Percentiles rank a stretch among this genome's conserved stretches.
These are phyloP conservation scores for Carcina quercana DNA, from an alignment of 2,888 invertebrate species.

Conservation along the genomic window DNA sequence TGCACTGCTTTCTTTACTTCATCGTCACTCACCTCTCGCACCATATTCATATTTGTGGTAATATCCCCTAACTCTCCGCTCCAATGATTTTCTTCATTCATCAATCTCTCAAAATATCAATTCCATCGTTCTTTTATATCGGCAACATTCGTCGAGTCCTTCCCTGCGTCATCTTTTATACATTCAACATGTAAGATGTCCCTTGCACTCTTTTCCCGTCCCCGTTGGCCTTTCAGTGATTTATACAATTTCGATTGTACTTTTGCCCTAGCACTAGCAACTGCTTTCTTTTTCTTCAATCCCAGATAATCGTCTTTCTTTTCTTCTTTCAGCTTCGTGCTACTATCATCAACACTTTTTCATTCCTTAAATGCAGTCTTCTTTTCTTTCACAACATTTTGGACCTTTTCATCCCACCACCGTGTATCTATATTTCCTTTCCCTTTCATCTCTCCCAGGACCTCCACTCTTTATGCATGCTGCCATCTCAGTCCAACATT, in stretches of 20 bases:
- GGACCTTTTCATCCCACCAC: neutral
- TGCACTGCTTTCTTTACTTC: slow-evolving; percentile 3
- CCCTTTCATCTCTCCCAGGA: neutral
- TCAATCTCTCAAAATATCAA: neutral
- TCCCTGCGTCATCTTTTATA: neutral
- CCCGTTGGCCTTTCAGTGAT: neutral
- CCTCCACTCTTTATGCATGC: neutral
- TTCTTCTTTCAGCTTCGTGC: neutral
- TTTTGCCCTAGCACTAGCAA: neutral
- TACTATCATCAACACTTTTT: neutral
- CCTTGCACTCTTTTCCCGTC: neutral
- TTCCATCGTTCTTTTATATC: neutral
- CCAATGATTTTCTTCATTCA: neutral
- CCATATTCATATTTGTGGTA: neutral
- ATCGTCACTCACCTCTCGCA: neutral
- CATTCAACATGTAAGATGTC: neutral
- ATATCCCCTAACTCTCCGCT: neutral
- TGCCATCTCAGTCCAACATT: neutral
- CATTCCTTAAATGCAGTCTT: neutral
- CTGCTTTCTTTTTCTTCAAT: neutral
- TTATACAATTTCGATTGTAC: too few species aligned
- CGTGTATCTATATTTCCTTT: neutral
- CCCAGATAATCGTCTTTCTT: neutral
- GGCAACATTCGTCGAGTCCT: neutral
- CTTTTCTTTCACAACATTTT: too few species aligned